Evolutionary conservation across 2,113 vertebrate species (phyloP), one percentile per base, ranked within the genome.

Genomic region (Ailuropoda melanoleuca): DNA sequence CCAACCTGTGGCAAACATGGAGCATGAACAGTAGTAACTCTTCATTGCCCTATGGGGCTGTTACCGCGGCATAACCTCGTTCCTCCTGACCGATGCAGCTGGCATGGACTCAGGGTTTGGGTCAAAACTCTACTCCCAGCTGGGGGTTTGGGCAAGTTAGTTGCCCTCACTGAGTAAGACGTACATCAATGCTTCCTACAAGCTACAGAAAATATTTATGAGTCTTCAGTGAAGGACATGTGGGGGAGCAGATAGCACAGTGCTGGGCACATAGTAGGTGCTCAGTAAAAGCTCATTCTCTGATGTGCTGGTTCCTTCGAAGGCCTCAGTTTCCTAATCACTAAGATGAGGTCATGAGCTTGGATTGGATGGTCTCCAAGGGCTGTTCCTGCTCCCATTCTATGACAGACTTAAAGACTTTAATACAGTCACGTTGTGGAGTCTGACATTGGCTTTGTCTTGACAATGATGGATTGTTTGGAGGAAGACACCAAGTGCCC

Each of bases 1-100:
- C 9, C 21, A 78, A 6, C 14, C 55, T 37, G 1, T 3, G 8
- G 46, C 0, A 3, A 74, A 19, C 3, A 8, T 0, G 5, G 19
- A 29, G 11, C 15, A 18, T 0, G 8, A 46, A 53, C 24, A 31
- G 1, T 4, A 21, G 7, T 0, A 13, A 48, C 23, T 4, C 26
- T 81, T n/a, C 21, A 58, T 7, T 14, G 4, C 46, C 58, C 60
- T 15, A 0, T 19, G 34, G 17, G 8, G 17, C 3, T 50, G 37
- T 46, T 9, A 5, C 12, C 2, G 1, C 31, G 24, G 19, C 53
- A 88, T 18, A 31, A 26, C n/a, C 24, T 88, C 1, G 0, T 6
- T 46, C 39, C 83, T 21, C 50, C 81, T 70, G 34, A 37, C 29
- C 4, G 24, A 26, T 2, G 11, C 31, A 18, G 19, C 26, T 39